Conservation (phyloP, 2,113 vertebrate genomes). For the Oxyruncus cristatus region DNA sequence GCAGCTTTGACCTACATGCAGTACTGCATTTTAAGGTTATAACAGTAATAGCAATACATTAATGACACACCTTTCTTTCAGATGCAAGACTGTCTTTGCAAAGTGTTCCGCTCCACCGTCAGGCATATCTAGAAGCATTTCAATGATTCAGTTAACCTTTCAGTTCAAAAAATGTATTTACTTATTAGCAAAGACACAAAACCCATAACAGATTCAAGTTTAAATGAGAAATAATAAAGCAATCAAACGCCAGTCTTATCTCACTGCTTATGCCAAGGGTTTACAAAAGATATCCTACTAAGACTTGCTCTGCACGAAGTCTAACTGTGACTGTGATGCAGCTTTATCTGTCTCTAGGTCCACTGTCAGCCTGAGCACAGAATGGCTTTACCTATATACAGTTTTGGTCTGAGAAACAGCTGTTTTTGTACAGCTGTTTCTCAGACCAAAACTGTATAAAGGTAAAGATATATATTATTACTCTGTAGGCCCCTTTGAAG, state of each 20-base stretch:
- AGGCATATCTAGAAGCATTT: slow-evolving; percentile 80
- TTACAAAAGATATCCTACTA: background rate
- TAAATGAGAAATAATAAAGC: background rate
- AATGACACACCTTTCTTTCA: slow-evolving; percentile 87
- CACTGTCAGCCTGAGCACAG: background rate
- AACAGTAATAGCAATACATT: background rate
- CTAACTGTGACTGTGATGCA: background rate
- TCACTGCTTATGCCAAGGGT: background rate
- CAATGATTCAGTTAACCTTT: slow-evolving; percentile 1
- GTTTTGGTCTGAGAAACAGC: background rate
- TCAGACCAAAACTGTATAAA: too few species aligned
- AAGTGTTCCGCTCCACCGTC: slow-evolving; percentile 94
- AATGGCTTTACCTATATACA: background rate
- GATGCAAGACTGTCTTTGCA: slow-evolving; percentile 85
- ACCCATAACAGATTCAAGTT: background rate
- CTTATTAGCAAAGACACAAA: background rate
- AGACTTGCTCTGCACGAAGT: background rate
- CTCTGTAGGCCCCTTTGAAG: background rate
- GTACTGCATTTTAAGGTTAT: background rate
- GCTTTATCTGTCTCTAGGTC: background rate
- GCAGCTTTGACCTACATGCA: background rate
- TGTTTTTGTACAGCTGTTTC: too few species aligned
- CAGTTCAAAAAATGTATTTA: background rate
- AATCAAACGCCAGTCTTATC: background rate
- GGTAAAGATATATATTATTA: background rate